phyloP scores from a whole-genome alignment of 2,113 vertebrate species.

The Grammomys dolichurus region DNA sequence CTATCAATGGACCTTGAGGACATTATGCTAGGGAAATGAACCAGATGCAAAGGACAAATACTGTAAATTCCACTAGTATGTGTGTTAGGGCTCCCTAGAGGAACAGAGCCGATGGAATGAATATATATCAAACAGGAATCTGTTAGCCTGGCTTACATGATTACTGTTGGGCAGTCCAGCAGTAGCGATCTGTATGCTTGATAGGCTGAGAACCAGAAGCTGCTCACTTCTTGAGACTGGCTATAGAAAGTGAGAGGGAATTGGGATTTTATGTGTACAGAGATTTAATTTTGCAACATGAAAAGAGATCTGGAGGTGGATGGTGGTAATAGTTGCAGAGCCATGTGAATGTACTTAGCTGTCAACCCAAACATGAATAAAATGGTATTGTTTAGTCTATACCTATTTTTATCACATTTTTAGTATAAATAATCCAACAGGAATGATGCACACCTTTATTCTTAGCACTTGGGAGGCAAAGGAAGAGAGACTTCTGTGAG shows the following conservation, averaged over 20 bases:
- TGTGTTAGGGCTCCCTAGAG: background rate
- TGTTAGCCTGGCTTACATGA: background rate
- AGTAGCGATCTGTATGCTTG: background rate
- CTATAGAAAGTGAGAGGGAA: background rate
- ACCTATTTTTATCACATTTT: background rate
- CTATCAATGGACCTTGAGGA: background rate
- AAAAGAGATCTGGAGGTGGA: background rate
- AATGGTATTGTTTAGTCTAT: background rate
- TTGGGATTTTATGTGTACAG: background rate
- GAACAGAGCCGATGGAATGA: background rate
- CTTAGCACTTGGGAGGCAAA: background rate
- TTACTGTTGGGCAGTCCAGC: background rate
- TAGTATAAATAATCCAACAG: background rate
- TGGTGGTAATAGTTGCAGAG: background rate
- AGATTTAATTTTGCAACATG: constrained; percentile 38
- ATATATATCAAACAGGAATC: background rate
- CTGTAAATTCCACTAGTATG: background rate
- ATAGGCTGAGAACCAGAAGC: background rate
- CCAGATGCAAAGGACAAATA: constrained; percentile 26
- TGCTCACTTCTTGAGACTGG: background rate
- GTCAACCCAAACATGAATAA: constrained; percentile 5
- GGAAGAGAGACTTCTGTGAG: background rate
- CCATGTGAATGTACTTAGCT: constrained; percentile 24
- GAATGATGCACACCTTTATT: background rate
- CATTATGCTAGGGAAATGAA: constrained; percentile 16